Evolutionary conservation across 2,113 vertebrate species (phyloP), one percentile per base, ranked within the genome.

Genomic region (Ondatra zibethicus): DNA sequence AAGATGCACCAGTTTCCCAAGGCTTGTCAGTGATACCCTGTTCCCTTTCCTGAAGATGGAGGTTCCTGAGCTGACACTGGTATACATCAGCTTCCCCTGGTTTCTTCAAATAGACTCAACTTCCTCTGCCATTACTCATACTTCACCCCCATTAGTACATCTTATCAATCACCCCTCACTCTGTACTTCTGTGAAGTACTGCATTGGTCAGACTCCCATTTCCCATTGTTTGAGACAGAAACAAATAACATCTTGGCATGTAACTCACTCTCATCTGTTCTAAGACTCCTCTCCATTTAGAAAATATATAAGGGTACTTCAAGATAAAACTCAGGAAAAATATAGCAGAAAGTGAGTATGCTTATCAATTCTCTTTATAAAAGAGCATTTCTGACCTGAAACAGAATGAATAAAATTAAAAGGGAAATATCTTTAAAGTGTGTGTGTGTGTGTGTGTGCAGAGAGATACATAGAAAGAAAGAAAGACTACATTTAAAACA

Each of bases 341-440:
- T 72, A 29, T 63, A 68, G 17, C 19, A 92, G 52, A 78, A 65
- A 92, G 72, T 70, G 81, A 29, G 7, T 63, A 6, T 42, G 45
- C 16, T 50, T 78, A 63, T 52, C 17, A 84, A 55, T 84, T 65
- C 33, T 75, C 31, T 92, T 96, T 81, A n/a, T 89, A 91, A 93
- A 33, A 70, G 10, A 92, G 23, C 3, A 82, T 90, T 63, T 90
- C 45, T 65, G 11, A 36, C 42, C 6, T 85, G 72, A 65, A 96
- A 70, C 50, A 25, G 82, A 84, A 84, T 39, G 12, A 29, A 5
- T 10, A 11, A 90, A 75, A 13, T 95, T 14, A 88, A 87, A 39
- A 23, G 45, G 55, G 87, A 66, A 84, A n/a, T 88, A 7, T 61
- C 14, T 66, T 90, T 95, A 75, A 92, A 88, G 39, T 63, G 23